A percentile compares a stretch with the other conserved stretches of the same genome.
phyloP scores from a whole-genome alignment of 2,113 vertebrate genomes.

The Vulpes vulpes region DNA sequence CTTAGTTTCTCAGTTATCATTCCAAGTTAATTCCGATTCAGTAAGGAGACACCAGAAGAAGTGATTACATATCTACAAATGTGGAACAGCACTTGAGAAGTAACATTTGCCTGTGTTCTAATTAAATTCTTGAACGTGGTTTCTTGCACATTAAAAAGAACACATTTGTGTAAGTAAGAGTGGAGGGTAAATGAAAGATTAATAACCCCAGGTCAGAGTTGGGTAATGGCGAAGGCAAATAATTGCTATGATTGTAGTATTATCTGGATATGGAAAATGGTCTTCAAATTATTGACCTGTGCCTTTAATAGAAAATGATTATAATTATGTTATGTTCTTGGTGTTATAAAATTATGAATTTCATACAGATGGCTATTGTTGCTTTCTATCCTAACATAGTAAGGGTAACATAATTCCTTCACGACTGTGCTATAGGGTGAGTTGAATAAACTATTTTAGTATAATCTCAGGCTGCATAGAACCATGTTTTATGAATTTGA shows the following conservation, averaged over 20 bases:
- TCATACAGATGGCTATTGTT: conserved; percentile 27
- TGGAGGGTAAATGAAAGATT: neutral
- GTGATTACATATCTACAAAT: neutral
- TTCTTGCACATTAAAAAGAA: neutral
- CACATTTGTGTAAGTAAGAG: neutral
- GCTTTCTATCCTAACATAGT: neutral
- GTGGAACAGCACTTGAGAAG: neutral
- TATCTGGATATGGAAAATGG: neutral
- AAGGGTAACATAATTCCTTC: conserved; percentile 15
- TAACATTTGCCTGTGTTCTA: neutral
- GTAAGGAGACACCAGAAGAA: neutral
- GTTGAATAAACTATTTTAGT: neutral
- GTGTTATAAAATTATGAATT: conserved; percentile 48
- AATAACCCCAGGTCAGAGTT: neutral
- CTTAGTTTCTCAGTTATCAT: neutral
- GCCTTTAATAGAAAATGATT: conserved; percentile 49
- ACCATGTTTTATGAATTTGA: neutral
- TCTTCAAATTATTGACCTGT: conserved; percentile 19
- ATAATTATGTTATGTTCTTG: conserved; percentile 39
- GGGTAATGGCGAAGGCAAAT: neutral
- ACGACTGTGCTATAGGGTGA: neutral
- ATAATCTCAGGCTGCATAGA: neutral
- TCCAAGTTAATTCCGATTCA: neutral
- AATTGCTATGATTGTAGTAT: neutral
- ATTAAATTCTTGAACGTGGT: neutral